These are phyloP conservation scores for Planiliza haematocheilus DNA, from an alignment of 2,113 vertebrate species.

Conservation along the genomic window DNA sequence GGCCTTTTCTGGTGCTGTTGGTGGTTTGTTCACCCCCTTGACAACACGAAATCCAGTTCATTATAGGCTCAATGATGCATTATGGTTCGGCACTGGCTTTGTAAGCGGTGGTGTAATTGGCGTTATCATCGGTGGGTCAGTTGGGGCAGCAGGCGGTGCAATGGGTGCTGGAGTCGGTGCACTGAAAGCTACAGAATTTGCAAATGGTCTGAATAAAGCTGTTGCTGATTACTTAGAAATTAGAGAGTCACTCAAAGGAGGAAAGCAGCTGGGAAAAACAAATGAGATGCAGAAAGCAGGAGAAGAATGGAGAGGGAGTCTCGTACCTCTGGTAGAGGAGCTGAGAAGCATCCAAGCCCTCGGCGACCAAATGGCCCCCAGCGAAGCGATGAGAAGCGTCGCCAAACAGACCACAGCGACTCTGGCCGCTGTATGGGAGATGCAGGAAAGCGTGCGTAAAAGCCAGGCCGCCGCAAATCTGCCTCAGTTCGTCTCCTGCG, in stretches of 20 bases:
- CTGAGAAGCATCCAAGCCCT: too few relatives aligned
- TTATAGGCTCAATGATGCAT: rapidly evolving
- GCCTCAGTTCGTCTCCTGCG: too few relatives aligned
- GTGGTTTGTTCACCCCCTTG: not conserved
- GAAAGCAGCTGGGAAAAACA: not conserved
- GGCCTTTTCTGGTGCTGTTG: not conserved
- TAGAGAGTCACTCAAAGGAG: not conserved
- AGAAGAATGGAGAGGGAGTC: too few relatives aligned
- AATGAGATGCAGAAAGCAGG: not conserved
- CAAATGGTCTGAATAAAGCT: too few relatives aligned
- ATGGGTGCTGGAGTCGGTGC: slow-evolving; percentile 4
- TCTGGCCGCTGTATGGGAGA: not conserved
- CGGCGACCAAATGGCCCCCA: too few relatives aligned
- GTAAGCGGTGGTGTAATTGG: not conserved
- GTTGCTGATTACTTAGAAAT: too few relatives aligned
- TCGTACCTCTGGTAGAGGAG: rapidly evolving
- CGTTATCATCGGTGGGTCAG: not conserved
- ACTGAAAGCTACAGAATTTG: rapidly evolving
- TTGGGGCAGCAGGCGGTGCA: slow-evolving; percentile 10
- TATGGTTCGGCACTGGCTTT: not conserved
- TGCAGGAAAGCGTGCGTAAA: too few relatives aligned
- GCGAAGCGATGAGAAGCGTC: not conserved
- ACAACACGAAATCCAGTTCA: rapidly evolving
- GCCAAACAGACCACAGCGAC: not conserved
- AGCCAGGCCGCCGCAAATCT: too few relatives aligned